Conservation (phyloP, 1,140 invertebrate species). For the Euura saliciscinereae region DNA sequence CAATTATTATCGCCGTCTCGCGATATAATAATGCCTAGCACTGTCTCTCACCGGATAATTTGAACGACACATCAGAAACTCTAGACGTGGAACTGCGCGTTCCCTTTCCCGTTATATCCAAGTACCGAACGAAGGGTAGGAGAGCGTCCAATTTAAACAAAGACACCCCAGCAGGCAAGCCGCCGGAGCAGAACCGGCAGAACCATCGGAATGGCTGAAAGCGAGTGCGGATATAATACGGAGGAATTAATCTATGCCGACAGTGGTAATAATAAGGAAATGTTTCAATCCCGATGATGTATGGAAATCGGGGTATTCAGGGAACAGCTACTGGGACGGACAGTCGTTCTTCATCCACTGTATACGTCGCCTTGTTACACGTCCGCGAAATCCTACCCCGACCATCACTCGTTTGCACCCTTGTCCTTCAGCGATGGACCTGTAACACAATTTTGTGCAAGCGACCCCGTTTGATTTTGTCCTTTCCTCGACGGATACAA, state of each 20-base stretch:
- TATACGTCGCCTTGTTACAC: too few relatives aligned
- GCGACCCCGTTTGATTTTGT: too few relatives aligned
- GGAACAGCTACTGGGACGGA: not conserved
- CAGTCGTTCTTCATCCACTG: not conserved
- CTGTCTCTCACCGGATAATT: constrained; percentile 4
- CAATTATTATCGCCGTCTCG: not conserved
- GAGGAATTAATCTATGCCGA: constrained; percentile 58
- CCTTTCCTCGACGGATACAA: too few relatives aligned
- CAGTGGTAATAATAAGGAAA: constrained; percentile 61
- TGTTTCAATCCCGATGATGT: constrained; percentile 61
- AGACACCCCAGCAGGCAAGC: constrained; percentile 31
- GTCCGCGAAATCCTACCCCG: too few relatives aligned
- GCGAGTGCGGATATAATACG: constrained; percentile 40
- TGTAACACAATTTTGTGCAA: too few relatives aligned
- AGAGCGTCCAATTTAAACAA: constrained; percentile 52
- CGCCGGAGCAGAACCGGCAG: not conserved
- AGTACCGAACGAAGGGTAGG: constrained; percentile 32
- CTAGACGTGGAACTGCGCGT: not conserved
- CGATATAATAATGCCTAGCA: constrained; percentile 4
- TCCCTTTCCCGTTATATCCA: not conserved
- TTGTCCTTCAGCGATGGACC: too few relatives aligned
- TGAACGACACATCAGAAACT: constrained; percentile 2
- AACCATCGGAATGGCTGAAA: constrained; percentile 29
- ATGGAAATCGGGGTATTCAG: constrained; percentile 37
- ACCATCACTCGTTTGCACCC: too few relatives aligned